phyloP scores from a whole-genome alignment of 2,113 vertebrate genomes.

The Phalacrocorax brasilianus region DNA sequence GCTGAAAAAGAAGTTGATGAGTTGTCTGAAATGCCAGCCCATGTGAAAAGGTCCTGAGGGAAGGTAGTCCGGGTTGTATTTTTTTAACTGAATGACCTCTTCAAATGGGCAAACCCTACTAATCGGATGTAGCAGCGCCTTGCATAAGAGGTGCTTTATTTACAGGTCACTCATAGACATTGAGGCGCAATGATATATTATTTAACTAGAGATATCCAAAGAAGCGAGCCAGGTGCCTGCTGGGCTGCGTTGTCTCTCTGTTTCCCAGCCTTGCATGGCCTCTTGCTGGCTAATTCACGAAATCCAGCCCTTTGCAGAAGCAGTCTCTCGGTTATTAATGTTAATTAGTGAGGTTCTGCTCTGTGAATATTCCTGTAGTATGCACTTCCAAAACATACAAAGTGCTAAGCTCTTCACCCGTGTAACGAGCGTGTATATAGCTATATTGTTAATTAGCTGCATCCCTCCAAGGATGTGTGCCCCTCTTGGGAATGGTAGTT shows the following conservation, averaged over 20 bases:
- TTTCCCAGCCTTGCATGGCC: not conserved
- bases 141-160: not conserved
- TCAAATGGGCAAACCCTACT: not conserved
- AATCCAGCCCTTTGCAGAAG: not conserved
- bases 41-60: not conserved
- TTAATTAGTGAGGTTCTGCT: not conserved
- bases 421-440: not conserved
- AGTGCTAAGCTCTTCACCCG: not conserved
- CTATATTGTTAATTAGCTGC: not conserved
- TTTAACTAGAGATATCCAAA: not conserved
- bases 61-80: not conserved
- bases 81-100: not conserved
- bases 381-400: not conserved
- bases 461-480: not conserved
- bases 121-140: not conserved
- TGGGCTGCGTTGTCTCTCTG: not conserved
- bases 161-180: not conserved
- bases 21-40: not conserved
- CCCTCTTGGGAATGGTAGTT: not conserved
- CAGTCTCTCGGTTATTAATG: not conserved
- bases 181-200: not conserved
- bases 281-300: not conserved
- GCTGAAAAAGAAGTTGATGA: not conserved
- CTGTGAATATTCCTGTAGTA: not conserved
- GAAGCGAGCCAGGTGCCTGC: not conserved